Evolutionary conservation across 2,797 vertebrate species (phyloP).

Genomic region (Myripristis murdjan): DNA sequence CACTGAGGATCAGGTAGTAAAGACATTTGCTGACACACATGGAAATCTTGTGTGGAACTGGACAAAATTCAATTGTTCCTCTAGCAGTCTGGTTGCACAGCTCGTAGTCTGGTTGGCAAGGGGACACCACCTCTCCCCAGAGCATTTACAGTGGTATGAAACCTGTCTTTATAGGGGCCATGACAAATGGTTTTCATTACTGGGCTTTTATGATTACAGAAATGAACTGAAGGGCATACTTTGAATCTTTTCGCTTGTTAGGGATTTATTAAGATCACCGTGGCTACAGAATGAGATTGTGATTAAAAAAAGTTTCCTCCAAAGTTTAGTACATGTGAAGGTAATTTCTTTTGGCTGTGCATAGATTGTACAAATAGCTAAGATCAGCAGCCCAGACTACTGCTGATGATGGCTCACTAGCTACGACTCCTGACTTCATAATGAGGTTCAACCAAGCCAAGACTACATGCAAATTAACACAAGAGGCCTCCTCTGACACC

Average conservation of each 20-base stretch:
- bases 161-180: slow-evolving; percentile 48
- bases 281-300: slow-evolving; percentile 24
- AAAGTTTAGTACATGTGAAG: slow-evolving; percentile 1
- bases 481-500: slow-evolving; percentile 32
- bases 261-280: slow-evolving; percentile 39
- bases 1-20: slow-evolving; percentile 56
- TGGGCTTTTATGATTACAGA: slow-evolving; percentile 52
- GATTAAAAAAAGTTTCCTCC: background rate
- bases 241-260: slow-evolving; percentile 45
- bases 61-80: slow-evolving; percentile 39
- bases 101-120: slow-evolving; percentile 57
- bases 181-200: slow-evolving; percentile 72
- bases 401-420: slow-evolving; percentile 30
- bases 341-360: slow-evolving; percentile 1
- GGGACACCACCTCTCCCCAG: slow-evolving; percentile 32
- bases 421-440: slow-evolving; percentile 43
- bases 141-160: slow-evolving; percentile 53
- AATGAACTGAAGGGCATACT: slow-evolving; percentile 42
- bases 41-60: slow-evolving; percentile 55
- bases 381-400: slow-evolving; percentile 1
- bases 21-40: slow-evolving; percentile 61
- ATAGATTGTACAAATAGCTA: background rate
- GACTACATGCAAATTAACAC: slow-evolving; percentile 63
- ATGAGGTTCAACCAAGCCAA: slow-evolving; percentile 48
- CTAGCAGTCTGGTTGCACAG: slow-evolving; percentile 23